phyloP scores from a whole-genome alignment of 2,797 vertebrate genomes.

The Okamejei kenojei region DNA sequence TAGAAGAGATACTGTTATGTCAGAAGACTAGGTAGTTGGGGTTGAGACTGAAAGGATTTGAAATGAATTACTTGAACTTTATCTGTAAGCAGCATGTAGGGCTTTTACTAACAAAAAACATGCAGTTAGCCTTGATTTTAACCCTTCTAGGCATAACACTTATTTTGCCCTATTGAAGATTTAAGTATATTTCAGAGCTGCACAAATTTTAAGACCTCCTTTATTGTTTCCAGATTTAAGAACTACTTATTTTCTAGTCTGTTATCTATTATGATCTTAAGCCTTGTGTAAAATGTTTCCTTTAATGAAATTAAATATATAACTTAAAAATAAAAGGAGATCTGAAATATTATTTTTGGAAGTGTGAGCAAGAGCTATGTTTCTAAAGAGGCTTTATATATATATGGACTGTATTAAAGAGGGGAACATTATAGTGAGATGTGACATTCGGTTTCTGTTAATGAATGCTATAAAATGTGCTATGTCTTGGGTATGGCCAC shows the following conservation, averaged over 20 bases:
- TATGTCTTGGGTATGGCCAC: neutral
- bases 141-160: neutral
- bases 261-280: neutral
- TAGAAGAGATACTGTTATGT: neutral
- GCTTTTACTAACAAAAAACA: neutral
- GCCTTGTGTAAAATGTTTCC: neutral
- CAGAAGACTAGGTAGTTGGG: neutral
- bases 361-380: neutral
- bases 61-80: slow-evolving; percentile 32
- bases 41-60: slow-evolving; percentile 3
- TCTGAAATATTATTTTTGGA: neutral
- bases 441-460: neutral
- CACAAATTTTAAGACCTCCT: neutral
- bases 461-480: neutral
- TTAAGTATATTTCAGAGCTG: neutral
- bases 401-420: neutral
- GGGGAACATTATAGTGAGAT: neutral
- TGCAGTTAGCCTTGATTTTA: slow-evolving; percentile 8
- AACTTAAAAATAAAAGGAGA: neutral
- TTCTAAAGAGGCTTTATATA: neutral
- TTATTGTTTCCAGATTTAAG: slow-evolving; percentile 32
- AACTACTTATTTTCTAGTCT: neutral
- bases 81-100: neutral
- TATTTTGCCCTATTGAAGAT: neutral
- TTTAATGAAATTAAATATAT: neutral